Evolutionary conservation across 2,888 invertebrate genomes (phyloP).

Genomic region (Apeira syringaria): DNA sequence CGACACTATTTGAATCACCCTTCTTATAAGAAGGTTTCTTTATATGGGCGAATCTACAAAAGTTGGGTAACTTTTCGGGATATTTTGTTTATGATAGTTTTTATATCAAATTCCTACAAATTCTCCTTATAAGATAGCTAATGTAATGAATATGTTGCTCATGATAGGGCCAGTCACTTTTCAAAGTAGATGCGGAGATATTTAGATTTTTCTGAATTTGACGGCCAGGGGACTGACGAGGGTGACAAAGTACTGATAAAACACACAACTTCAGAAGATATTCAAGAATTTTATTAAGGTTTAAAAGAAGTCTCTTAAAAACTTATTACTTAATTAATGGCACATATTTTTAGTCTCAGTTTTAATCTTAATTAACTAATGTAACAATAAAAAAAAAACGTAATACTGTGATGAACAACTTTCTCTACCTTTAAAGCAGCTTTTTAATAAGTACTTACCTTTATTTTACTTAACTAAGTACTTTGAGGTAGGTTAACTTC

Average conservation of each 20-base stretch:
- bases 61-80: neutral
- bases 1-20: too few species aligned
- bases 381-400: conserved; percentile 1
- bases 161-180: neutral
- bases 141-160: neutral
- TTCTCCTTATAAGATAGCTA: neutral
- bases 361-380: conserved; percentile 1
- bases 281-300: neutral
- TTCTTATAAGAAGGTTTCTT: too few species aligned
- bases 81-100: neutral
- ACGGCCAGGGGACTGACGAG: neutral
- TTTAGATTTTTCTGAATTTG: neutral
- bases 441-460: neutral
- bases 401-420: neutral
- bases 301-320: neutral
- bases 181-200: neutral
- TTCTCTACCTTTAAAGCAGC: conserved; percentile 2
- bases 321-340: neutral
- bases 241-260: neutral
- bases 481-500: conserved; percentile 2
- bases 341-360: conserved; percentile 3
- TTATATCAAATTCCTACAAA: neutral
- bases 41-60: neutral
- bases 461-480: conserved; percentile 4
- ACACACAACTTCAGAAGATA: neutral